These are phyloP conservation scores for Delphinus delphis DNA, from an alignment of 2,113 vertebrate species.

Conservation along the genomic window DNA sequence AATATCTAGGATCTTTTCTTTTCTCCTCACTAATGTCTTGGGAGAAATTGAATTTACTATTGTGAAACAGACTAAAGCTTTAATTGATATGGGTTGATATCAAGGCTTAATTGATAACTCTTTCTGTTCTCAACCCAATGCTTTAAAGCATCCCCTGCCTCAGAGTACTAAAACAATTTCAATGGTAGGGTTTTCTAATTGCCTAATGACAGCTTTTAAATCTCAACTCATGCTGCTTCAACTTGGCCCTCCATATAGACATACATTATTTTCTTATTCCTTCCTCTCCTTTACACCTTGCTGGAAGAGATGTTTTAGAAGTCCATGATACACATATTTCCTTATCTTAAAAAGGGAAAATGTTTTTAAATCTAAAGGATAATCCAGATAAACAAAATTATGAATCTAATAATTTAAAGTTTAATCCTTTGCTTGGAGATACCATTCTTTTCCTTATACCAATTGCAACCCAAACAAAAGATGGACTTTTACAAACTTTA, in stretches of 20 bases:
- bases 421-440: not conserved
- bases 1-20: not conserved
- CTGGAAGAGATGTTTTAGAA: not conserved
- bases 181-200: not conserved
- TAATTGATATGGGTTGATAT: not conserved
- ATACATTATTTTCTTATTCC: not conserved
- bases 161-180: not conserved
- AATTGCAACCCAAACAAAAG: not conserved
- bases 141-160: not conserved
- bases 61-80: not conserved
- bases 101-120: not conserved
- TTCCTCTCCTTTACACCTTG: not conserved
- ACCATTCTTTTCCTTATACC: not conserved
- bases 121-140: not conserved
- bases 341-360: not conserved
- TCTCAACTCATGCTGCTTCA: not conserved
- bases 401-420: not conserved
- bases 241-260: not conserved
- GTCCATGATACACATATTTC: not conserved
- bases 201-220: not conserved
- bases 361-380: not conserved
- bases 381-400: not conserved
- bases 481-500: not conserved
- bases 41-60: not conserved
- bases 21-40: not conserved